Percentiles rank a stretch among this genome's conserved stretches.
Evolutionary conservation across 2,888 invertebrate genomes (phyloP).

Genomic region (Leucozona laternaria): DNA sequence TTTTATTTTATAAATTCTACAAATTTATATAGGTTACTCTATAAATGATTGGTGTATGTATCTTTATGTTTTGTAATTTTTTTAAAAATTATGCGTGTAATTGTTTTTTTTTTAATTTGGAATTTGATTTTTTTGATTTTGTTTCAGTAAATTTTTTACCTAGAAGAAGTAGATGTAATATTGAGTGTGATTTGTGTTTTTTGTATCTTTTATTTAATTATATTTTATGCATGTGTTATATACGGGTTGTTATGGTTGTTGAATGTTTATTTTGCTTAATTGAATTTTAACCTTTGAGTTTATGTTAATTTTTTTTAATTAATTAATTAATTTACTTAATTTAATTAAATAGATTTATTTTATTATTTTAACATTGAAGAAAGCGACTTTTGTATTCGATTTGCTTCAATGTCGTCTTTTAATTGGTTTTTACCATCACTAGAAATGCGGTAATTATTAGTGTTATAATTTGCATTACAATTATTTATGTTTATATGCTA

Average conservation of each 20-base stretch:
- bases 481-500: constrained; percentile 84
- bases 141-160: constrained; percentile 44
- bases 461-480: constrained; percentile 82
- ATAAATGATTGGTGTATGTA: constrained; percentile 77
- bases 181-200: constrained; percentile 20
- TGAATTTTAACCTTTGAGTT: constrained; percentile 70
- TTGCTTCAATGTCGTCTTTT: constrained; percentile 78
- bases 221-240: constrained; percentile 57
- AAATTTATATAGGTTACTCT: constrained; percentile 77
- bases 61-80: constrained; percentile 73
- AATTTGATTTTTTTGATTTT: constrained; percentile 54
- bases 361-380: constrained; percentile 78
- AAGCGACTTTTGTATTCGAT: constrained; percentile 77
- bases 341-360: constrained; percentile 76
- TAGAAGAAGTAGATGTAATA: constrained; percentile 51
- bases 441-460: constrained; percentile 78
- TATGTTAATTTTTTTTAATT: constrained; percentile 68
- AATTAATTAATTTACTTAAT: constrained; percentile 77
- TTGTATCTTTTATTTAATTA: constrained; percentile 47
- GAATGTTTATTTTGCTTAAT: constrained; percentile 71
- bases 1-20: constrained; percentile 73
- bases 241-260: constrained; percentile 56
- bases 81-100: constrained; percentile 55
- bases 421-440: constrained; percentile 78
- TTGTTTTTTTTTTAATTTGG: constrained; percentile 54